Evolutionary conservation across 1,140 invertebrate species (phyloP).

Genomic region (Paralvinella palmiformis): DNA sequence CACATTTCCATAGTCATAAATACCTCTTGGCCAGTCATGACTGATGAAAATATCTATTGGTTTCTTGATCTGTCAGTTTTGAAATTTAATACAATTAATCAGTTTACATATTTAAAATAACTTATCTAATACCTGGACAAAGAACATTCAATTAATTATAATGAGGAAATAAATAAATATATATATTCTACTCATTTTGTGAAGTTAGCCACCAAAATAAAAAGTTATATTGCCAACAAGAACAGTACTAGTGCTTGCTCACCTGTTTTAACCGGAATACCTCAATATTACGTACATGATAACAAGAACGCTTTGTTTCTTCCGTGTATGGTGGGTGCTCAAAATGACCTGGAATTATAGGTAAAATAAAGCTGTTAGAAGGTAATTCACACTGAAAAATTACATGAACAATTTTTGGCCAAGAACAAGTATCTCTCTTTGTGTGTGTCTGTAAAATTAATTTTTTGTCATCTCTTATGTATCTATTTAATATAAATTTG

Average conservation of each 20-base stretch:
- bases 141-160: neutral
- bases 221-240: neutral
- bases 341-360: constrained; percentile 63
- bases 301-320: constrained; percentile 73
- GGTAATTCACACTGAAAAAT: too few species aligned
- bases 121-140: neutral
- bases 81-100: neutral
- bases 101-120: neutral
- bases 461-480: too few species aligned
- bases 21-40: constrained; percentile 93
- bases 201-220: neutral
- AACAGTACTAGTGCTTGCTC: constrained; percentile 19
- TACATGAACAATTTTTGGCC: too few species aligned
- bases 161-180: neutral
- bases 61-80: constrained; percentile 41
- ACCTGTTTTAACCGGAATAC: constrained; percentile 74
- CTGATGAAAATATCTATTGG: constrained; percentile 85
- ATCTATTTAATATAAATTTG: too few species aligned
- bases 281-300: constrained; percentile 90
- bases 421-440: too few species aligned
- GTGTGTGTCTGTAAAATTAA: too few species aligned
- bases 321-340: constrained; percentile 80
- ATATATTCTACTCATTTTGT: neutral
- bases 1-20: constrained; percentile 80
- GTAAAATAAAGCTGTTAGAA: too few species aligned